Base-by-base conservation (phyloP, 2,888 invertebrate genomes). In the Plebejus argus region DNA sequence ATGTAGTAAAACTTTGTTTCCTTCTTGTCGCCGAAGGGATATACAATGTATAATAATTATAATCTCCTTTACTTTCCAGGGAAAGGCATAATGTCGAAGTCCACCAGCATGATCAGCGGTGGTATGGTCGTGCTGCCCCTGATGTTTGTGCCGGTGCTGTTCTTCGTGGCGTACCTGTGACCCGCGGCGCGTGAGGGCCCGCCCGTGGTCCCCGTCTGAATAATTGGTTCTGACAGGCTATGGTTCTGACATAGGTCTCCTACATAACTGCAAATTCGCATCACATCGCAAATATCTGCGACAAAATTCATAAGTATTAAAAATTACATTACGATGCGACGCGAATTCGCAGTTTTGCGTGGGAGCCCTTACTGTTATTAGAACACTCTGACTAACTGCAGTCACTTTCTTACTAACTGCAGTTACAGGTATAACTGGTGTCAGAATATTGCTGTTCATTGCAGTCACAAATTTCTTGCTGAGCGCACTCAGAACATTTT, bases 81-180 rank as follows among this genome's bases (percentile, higher is more conserved):
- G 92, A 92, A 92, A 83, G 83, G 87, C 70, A 91, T 92, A 79
- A 85, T 93, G 70, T 91, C 92, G 5, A 83, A 83, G 76, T 87
- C 90, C 0, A 80, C 83, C 0, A 85, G 86, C 0, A 28, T 86
- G 72, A 85, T 86, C 20, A 85, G 84, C 80, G 84, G 87, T 78
- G 88, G 89, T 33, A 84, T 81, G 74, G 84, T 86, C 0, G 85
- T 90, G 70, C 84, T 89, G 79, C 84, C 66, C 6, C 28, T 90
- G 84, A 82, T 88, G 80, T 84, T 90, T 83, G 83, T 88, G 71
- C 85, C 86, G 6, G 83, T 86, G 85, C 81, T 89, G 79, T 83
- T 89, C 81, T 81, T 88, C 78, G 85, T 86, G 80, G 85, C 85
- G 66, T 82, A 81, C 82, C 87, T 90, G 86, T 91, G 90, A 90